Conservation (phyloP, 2,113 vertebrate species). For the Neopipo cinnamomea region DNA sequence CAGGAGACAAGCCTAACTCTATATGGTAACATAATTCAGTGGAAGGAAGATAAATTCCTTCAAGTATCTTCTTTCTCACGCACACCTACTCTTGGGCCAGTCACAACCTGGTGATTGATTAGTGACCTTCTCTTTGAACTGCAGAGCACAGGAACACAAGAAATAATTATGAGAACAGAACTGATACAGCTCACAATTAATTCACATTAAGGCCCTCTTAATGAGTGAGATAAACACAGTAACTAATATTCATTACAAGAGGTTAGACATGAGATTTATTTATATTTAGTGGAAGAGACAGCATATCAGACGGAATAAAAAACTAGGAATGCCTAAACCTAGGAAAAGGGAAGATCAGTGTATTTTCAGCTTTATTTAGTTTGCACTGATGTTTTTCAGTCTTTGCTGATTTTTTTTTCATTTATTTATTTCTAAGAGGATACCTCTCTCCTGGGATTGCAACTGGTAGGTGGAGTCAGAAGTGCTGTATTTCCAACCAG, state of each 20-base stretch:
- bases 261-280: not conserved
- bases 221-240: constrained; percentile 23
- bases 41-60: constrained; percentile 30
- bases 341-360: not conserved
- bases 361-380: not conserved
- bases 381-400: not conserved
- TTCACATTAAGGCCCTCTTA: not conserved
- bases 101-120: not conserved
- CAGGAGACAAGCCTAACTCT: constrained; percentile 20
- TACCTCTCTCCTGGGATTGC: not conserved
- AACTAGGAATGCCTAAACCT: not conserved
- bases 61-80: not conserved
- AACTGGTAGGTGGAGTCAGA: not conserved
- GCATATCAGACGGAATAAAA: not conserved
- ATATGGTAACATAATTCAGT: constrained; percentile 10
- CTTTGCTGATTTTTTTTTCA: not conserved
- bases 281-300: not conserved
- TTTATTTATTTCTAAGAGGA: not conserved
- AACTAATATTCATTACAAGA: not conserved
- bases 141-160: not conserved
- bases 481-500: not conserved
- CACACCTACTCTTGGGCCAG: not conserved
- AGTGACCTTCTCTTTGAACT: not conserved
- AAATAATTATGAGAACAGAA: not conserved
- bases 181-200: not conserved